Evolutionary conservation across 2,113 vertebrate genomes (phyloP).

Genomic region (Laticauda laticaudata): DNA sequence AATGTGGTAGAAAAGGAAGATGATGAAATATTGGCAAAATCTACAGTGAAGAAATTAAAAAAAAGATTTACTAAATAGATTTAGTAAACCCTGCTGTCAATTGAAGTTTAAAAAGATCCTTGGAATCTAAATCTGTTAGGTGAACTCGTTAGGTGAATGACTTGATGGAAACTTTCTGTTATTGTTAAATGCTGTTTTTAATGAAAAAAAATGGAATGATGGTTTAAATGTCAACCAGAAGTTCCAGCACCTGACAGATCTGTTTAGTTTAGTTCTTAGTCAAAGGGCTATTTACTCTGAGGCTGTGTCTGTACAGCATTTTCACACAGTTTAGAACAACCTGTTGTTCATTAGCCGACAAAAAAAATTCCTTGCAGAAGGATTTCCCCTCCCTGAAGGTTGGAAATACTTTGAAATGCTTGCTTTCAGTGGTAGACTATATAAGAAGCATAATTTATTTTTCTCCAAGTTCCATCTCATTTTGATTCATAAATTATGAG

Average conservation of each 20-base stretch:
- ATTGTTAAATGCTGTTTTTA: background rate
- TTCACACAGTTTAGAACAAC: background rate
- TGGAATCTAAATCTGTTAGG: background rate
- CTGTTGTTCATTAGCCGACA: background rate
- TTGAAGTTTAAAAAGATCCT: background rate
- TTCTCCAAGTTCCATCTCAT: background rate
- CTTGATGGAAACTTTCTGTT: constrained; percentile 18
- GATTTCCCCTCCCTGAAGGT: background rate
- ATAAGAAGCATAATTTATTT: background rate
- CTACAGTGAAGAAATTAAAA: constrained; percentile 6
- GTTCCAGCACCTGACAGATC: background rate
- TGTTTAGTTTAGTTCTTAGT: constrained; percentile 1
- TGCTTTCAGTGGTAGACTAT: background rate
- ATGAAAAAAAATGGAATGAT: background rate
- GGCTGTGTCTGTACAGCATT: background rate
- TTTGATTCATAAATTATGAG: background rate
- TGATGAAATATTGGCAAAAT: constrained; percentile 4
- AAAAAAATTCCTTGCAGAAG: background rate
- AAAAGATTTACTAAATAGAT: background rate
- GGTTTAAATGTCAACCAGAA: background rate
- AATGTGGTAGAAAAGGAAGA: background rate
- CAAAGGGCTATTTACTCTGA: background rate
- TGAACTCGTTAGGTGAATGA: background rate
- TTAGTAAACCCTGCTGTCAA: background rate
- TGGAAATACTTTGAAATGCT: background rate